Conservation (phyloP, 2,888 invertebrate species). For the Axea sp. region DNA sequence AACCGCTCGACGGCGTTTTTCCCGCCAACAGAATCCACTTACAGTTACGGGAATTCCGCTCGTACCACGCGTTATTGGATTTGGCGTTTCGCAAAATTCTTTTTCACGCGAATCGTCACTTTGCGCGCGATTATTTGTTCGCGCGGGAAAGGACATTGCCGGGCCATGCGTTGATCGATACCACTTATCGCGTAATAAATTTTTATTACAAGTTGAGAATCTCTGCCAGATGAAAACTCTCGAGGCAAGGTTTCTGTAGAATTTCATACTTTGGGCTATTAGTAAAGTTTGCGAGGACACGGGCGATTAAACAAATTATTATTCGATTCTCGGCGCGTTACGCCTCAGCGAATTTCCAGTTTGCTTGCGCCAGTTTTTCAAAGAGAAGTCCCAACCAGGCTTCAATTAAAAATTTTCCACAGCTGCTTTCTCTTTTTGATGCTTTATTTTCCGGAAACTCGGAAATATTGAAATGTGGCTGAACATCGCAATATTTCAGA, state of each 20-base stretch:
- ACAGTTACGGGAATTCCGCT: no score
- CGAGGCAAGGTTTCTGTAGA: slow-evolving; percentile 42
- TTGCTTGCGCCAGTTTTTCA: slow-evolving; percentile 56
- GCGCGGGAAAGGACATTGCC: no score
- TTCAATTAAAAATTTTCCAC: slow-evolving; percentile 58
- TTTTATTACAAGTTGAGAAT: slow-evolving; percentile 44
- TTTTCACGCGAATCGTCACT: no score
- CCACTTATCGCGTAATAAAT: slow-evolving; percentile 56
- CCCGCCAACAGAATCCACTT: no score
- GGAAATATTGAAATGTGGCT: slow-evolving; percentile 57
- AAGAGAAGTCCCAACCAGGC: slow-evolving; percentile 52
- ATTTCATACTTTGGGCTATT: slow-evolving; percentile 73
- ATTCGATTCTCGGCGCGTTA: slow-evolving; percentile 70
- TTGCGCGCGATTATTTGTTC: no score
- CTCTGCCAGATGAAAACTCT: slow-evolving; percentile 44
- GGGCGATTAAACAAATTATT: slow-evolving; percentile 77
- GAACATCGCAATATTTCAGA: slow-evolving; percentile 38
- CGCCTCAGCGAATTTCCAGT: slow-evolving; percentile 62
- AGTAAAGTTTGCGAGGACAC: slow-evolving; percentile 73
- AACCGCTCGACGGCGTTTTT: no score
- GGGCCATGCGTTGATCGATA: slow-evolving; percentile 71
- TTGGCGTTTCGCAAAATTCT: no score
- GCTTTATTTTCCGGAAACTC: slow-evolving; percentile 55
- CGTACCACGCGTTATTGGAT: no score
- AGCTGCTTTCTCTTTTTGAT: slow-evolving; percentile 47